Base-by-base conservation (phyloP, 2,888 invertebrate species). In the Andrena marginata region DNA sequence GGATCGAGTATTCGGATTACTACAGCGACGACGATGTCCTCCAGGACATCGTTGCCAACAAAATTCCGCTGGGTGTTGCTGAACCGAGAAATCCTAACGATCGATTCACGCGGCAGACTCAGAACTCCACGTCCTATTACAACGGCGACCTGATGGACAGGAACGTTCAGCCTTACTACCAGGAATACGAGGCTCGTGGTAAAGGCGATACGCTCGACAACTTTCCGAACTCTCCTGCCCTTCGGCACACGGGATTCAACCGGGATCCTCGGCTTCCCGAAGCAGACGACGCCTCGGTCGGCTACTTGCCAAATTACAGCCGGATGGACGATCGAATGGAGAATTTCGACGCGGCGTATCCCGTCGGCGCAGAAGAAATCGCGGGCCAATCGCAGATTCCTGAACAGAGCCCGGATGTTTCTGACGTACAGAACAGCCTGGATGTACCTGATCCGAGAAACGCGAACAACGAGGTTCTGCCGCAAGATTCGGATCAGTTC, bases 1-100 rank as follows among this genome's bases (percentile, higher is more conserved):
- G 84, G 29, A 49, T 86, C 26, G 87, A 90, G 62, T 86, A 89
- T 74, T 88, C 88, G 4, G 87, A 90, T 42, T 90, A 90, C 65
- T 89, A 90, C 31, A 87, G 80, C 81, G 80, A 90, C 31, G 75
- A 83, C 54, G 85, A 89, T 2, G 71, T 81, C 1, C 74, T 84
- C 5, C 63, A 75, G 10, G 85, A 85, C 16, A 54, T 48, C 20
- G 70, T 20, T 5, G 78, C 69, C 23, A 79, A 78, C 51, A 82
- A 86, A 76, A 78, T 73, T 4, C 82, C 82, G 35, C 42, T 51
- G 20, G 71, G 56, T 13, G 29, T 51, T 23, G 76, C 2, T 2
- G 76, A 70, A 2, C 13, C 48, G 42, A 74, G 6, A 48, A 49
- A 56, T 59, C 67, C 72, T n/a, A 77, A 74, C n/a, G 79, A 84